phyloP scores from a whole-genome alignment of 2,888 invertebrate genomes.

The Platycheirus albimanus region DNA sequence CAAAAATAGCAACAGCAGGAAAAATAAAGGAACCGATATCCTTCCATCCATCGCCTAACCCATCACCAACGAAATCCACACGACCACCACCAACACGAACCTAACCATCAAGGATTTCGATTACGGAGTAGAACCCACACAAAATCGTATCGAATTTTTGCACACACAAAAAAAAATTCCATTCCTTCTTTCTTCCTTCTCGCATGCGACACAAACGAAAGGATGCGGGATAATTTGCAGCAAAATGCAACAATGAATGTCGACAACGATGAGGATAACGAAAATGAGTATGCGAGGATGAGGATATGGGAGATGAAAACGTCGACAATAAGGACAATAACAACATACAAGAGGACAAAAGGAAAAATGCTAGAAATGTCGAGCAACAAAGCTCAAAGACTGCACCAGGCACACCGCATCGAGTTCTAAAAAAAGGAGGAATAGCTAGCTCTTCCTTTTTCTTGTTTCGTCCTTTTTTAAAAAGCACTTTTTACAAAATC shows the following conservation, averaged over 20 bases:
- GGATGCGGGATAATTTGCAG: constrained; percentile 55
- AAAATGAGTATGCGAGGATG: constrained; percentile 38
- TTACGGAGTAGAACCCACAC: constrained; percentile 21
- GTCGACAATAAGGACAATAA: constrained; percentile 63
- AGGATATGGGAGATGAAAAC: constrained; percentile 20
- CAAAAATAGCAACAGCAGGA: constrained; percentile 6
- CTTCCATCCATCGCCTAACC: not conserved
- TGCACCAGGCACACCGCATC: constrained; percentile 31
- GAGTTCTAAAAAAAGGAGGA: not conserved
- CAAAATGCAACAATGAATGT: constrained; percentile 57
- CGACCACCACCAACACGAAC: constrained; percentile 4
- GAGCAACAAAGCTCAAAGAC: constrained; percentile 68
- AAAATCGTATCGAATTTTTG: constrained; percentile 62
- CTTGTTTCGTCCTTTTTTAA: constrained; percentile 32
- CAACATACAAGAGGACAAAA: constrained; percentile 35
- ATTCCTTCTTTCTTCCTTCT: constrained; percentile 2
- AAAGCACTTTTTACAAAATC: constrained; percentile 35
- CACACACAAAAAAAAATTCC: constrained; percentile 30
- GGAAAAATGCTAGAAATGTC: constrained; percentile 43
- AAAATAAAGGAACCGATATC: constrained; percentile 1
- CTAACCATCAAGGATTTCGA: constrained; percentile 8
- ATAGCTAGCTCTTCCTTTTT: constrained; percentile 21
- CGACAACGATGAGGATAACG: constrained; percentile 46
- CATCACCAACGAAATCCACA: constrained; percentile 6
- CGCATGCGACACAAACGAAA: constrained; percentile 23